phyloP scores from a whole-genome alignment of 2,113 vertebrate species.

The Calypte anna region DNA sequence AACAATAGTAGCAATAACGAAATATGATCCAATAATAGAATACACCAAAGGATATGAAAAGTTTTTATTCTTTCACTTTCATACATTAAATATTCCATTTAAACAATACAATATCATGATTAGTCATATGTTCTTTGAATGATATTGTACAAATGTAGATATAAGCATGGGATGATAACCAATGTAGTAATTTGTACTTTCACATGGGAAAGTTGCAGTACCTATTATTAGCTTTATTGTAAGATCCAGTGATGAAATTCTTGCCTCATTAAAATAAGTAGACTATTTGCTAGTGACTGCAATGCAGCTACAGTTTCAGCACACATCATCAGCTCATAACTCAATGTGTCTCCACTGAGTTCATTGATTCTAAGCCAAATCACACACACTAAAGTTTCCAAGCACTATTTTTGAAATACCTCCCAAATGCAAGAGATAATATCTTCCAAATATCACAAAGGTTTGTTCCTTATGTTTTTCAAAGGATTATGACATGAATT shows the following conservation, averaged over 20 bases:
- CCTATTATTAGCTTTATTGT: slow-evolving; percentile 38
- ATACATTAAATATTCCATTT: not conserved
- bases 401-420: not conserved
- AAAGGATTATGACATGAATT: not conserved
- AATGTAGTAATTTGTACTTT: slow-evolving; percentile 30
- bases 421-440: not conserved
- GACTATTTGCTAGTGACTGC: not conserved
- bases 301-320: slow-evolving; percentile 2
- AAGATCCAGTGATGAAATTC: slow-evolving; percentile 22
- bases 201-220: slow-evolving; percentile 28
- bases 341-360: not conserved
- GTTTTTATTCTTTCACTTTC: not conserved
- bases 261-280: slow-evolving; percentile 31
- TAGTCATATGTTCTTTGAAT: not conserved
- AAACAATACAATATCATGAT: not conserved
- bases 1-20: not conserved
- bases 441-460: not conserved
- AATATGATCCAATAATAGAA: not conserved
- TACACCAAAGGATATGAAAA: not conserved
- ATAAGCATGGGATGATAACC: not conserved
- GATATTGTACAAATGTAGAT: not conserved
- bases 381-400: not conserved
- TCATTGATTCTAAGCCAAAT: slow-evolving; percentile 39
- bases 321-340: slow-evolving; percentile 4
- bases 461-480: not conserved